These are phyloP conservation scores for Tympanoctomys barrerae DNA, from an alignment of 2,797 vertebrate species.

Conservation along the genomic window DNA sequence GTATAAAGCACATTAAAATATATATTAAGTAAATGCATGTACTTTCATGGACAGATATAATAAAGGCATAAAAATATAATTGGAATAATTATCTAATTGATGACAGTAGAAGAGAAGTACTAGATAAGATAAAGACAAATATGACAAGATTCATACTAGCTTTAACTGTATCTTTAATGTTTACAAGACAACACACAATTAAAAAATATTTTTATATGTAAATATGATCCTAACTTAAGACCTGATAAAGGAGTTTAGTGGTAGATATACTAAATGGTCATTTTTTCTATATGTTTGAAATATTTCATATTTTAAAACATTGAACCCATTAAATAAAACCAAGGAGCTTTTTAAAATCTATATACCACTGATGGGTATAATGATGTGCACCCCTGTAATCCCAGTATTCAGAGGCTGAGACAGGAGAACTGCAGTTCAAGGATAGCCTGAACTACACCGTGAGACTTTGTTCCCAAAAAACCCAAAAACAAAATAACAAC, in stretches of 20 bases:
- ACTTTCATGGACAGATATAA: not conserved
- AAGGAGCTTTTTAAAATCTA: constrained; percentile 14
- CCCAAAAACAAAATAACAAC: not conserved
- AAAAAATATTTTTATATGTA: not conserved
- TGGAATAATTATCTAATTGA: constrained; percentile 21
- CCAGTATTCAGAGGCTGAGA: not conserved
- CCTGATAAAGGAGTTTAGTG: not conserved
- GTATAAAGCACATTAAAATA: not conserved
- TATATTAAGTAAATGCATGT: not conserved
- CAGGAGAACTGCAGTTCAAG: not conserved
- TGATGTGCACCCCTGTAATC: not conserved
- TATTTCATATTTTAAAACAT: constrained; percentile 50
- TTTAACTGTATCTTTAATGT: not conserved
- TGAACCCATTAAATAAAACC: constrained; percentile 26
- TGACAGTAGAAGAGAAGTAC: not conserved
- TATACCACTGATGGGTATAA: not conserved
- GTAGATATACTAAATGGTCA: not conserved
- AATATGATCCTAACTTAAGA: not conserved
- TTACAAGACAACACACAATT: constrained; percentile 5
- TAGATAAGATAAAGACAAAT: not conserved
- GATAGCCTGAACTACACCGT: not conserved
- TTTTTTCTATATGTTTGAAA: constrained; percentile 3
- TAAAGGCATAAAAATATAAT: constrained; percentile 10
- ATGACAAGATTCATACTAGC: not conserved
- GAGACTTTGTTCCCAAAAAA: not conserved